Evolutionary conservation across 2,797 vertebrate genomes (phyloP).

Genomic region (Notolabrus celidotus): DNA sequence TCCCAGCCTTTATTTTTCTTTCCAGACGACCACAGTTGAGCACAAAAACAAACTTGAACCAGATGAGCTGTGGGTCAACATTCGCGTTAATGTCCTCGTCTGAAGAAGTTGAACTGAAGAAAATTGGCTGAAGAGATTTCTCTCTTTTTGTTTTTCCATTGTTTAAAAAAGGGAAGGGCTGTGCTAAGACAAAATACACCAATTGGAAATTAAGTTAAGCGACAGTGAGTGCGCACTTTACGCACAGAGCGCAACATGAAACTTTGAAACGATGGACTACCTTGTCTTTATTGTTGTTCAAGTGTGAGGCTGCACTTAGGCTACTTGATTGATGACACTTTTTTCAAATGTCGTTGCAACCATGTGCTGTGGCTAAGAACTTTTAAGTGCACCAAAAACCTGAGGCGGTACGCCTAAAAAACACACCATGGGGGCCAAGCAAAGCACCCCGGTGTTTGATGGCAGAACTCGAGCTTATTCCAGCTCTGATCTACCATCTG

Average conservation of each 20-base stretch:
- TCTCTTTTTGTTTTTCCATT: conserved; percentile 12
- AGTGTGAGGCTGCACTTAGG: conserved; percentile 14
- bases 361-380: conserved; percentile 67
- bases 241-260: conserved; percentile 60
- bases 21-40: conserved; percentile 53
- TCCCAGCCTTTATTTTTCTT: conserved; percentile 79
- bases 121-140: conserved; percentile 24
- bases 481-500: conserved; percentile 91
- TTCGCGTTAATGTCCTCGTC: conserved; percentile 4
- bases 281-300: conserved; percentile 21
- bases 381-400: conserved; percentile 28
- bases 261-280: conserved; percentile 62
- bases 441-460: conserved; percentile 89
- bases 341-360: conserved; percentile 30
- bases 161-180: conserved; percentile 58
- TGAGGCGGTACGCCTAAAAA: conserved; percentile 13
- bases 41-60: conserved; percentile 76
- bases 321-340: conserved; percentile 47
- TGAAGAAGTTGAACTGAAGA: conserved; percentile 21
- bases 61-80: conserved; percentile 39
- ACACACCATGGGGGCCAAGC: conserved; percentile 90
- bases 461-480: conserved; percentile 94
- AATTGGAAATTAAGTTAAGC: conserved; percentile 61
- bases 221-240: conserved; percentile 73
- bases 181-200: conserved; percentile 33